These are phyloP conservation scores for Tetrapedia diversipes DNA, from an alignment of 2,888 invertebrate species.

Conservation along the genomic window DNA sequence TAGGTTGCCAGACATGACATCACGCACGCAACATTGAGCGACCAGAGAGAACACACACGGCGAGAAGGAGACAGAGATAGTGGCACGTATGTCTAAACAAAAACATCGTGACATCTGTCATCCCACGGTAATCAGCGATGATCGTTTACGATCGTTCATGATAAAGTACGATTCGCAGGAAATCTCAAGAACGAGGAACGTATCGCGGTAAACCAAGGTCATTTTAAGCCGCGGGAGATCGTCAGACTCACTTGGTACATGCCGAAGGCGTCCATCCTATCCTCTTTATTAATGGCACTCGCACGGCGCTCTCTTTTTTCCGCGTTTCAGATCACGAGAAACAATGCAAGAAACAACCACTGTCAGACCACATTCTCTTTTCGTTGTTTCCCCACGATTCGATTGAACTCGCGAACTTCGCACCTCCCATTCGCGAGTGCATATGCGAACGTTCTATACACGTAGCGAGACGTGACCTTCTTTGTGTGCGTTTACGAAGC, in stretches of 20 bases:
- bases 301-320: conserved; percentile 6
- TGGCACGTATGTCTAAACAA: conserved; percentile 51
- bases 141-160: background rate
- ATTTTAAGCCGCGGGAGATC: conserved; percentile 72
- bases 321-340: conserved; percentile 33
- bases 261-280: conserved; percentile 81
- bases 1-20: conserved; percentile 78
- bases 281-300: conserved; percentile 23
- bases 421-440: conserved; percentile 30
- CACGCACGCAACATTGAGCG: conserved; percentile 67
- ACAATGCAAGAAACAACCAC: background rate
- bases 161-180: background rate
- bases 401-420: conserved; percentile 29
- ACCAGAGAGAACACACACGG: conserved; percentile 29
- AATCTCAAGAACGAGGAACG: conserved; percentile 16
- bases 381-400: conserved; percentile 21
- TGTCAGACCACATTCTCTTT: conserved; percentile 43
- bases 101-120: conserved; percentile 64
- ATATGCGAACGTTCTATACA: conserved; percentile 31
- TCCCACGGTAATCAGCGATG: conserved; percentile 16
- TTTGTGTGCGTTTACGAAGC: conserved; percentile 51
- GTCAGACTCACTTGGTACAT: conserved; percentile 81
- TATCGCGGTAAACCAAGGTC: conserved; percentile 71
- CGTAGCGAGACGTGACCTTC: conserved; percentile 44
- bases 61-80: conserved; percentile 33